Conservation (phyloP, 2,113 vertebrate species). For the Platichthys stellatus region DNA sequence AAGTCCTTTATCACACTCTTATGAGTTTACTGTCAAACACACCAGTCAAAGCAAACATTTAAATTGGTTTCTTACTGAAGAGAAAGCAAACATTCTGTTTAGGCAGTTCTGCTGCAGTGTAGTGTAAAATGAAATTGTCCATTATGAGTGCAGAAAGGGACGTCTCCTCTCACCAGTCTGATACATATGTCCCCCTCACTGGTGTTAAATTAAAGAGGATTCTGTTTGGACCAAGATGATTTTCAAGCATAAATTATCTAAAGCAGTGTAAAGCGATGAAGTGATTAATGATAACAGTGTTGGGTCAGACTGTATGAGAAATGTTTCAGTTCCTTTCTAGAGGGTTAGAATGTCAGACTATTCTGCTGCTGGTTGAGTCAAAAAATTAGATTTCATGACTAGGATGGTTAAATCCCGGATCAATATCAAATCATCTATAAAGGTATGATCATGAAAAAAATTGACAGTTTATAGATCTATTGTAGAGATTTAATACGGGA, state of each 20-base stretch:
- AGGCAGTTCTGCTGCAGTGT: constrained; percentile 8
- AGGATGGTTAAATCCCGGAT: too few species aligned
- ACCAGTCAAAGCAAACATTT: constrained; percentile 24
- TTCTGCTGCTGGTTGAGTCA: not conserved
- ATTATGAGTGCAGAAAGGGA: not conserved
- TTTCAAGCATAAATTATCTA: too few species aligned
- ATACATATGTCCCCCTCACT: too few species aligned
- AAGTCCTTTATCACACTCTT: constrained; percentile 38
- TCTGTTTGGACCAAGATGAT: too few species aligned
- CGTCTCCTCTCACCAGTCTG: not conserved
- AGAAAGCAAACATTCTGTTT: constrained; percentile 11
- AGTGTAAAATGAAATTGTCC: too few species aligned
- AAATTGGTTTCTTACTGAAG: constrained; percentile 2
- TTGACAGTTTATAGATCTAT: too few species aligned
- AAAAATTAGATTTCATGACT: not conserved
- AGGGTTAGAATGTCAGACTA: not conserved
- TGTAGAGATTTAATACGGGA: too few species aligned
- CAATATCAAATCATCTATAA: too few species aligned
- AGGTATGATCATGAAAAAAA: too few species aligned
- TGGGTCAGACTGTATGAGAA: not conserved
- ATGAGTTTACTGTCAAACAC: constrained; percentile 46
- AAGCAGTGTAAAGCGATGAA: too few species aligned
- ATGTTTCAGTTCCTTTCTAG: not conserved
- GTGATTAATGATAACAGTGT: not conserved
- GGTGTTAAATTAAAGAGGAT: too few species aligned